These are phyloP conservation scores for Nothocercus nigrocapillus DNA, from an alignment of 2,113 vertebrate species.

Conservation along the genomic window DNA sequence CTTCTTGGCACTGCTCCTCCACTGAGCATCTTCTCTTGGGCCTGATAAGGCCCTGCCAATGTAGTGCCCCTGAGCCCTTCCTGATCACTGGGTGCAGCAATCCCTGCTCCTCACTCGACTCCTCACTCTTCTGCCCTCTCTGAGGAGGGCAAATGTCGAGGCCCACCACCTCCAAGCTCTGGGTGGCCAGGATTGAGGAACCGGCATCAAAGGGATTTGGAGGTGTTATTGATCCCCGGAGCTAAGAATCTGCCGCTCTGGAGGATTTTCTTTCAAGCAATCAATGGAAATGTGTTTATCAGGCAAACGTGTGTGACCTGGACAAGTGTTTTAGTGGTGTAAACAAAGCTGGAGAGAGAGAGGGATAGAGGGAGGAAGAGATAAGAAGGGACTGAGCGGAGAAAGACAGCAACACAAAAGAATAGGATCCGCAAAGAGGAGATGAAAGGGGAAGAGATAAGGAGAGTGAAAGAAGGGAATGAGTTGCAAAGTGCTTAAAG, in stretches of 20 bases:
- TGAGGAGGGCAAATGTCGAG: too few relatives aligned
- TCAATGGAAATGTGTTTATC: constrained; percentile 71
- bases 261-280: constrained; percentile 44
- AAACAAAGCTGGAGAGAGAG: not conserved
- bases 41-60: not conserved
- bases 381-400: not conserved
- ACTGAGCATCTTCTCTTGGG: not conserved
- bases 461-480: not conserved
- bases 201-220: not conserved
- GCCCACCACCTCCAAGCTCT: not conserved
- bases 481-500: not conserved
- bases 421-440: not conserved
- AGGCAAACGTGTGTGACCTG: not conserved
- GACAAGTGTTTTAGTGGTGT: constrained; percentile 31
- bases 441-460: not conserved
- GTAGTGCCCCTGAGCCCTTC: not conserved
- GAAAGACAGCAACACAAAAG: not conserved
- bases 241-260: not conserved
- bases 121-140: not conserved
- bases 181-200: not conserved
- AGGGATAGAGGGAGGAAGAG: not conserved
- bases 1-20: not conserved
- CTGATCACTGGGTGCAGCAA: not conserved
- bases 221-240: constrained; percentile 3
- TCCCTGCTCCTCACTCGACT: not conserved